Evolutionary conservation across 2,113 vertebrate species (phyloP).

Genomic region (Dasypus novemcinctus): DNA sequence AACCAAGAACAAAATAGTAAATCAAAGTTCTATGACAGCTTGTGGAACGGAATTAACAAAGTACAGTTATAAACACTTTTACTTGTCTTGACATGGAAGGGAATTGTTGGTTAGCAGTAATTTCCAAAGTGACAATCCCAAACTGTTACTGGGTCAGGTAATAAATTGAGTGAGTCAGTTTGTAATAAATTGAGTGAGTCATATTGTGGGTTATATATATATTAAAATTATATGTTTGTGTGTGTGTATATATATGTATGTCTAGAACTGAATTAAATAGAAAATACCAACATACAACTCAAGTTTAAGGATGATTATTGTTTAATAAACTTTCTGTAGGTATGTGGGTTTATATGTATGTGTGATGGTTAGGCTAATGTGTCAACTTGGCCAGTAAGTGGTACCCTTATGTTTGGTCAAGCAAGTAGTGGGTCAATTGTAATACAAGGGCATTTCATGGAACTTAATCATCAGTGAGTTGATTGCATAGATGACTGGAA

Average conservation of each 20-base stretch:
- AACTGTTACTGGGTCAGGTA: not conserved
- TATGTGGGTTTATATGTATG: not conserved
- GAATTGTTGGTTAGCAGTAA: not conserved
- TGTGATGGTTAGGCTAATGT: not conserved
- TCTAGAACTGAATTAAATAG: not conserved
- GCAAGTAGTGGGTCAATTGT: too few species aligned
- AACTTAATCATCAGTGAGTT: too few species aligned
- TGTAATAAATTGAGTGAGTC: not conserved
- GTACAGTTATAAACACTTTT: not conserved
- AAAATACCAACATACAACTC: not conserved
- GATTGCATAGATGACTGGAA: too few species aligned
- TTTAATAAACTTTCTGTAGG: not conserved
- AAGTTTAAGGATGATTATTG: not conserved
- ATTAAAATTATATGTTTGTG: not conserved
- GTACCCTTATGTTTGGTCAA: too few species aligned
- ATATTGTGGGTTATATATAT: too few species aligned
- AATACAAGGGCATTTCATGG: too few species aligned
- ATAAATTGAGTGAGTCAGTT: not conserved
- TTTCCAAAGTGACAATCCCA: not conserved
- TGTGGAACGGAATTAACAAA: not conserved
- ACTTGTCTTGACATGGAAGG: not conserved
- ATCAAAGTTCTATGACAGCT: not conserved
- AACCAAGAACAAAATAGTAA: conserved; percentile 38
- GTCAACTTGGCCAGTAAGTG: too few species aligned
- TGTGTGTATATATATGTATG: not conserved